These are phyloP conservation scores for Temnothorax unifasciatus DNA, from an alignment of 2,888 invertebrate species.

Conservation along the genomic window DNA sequence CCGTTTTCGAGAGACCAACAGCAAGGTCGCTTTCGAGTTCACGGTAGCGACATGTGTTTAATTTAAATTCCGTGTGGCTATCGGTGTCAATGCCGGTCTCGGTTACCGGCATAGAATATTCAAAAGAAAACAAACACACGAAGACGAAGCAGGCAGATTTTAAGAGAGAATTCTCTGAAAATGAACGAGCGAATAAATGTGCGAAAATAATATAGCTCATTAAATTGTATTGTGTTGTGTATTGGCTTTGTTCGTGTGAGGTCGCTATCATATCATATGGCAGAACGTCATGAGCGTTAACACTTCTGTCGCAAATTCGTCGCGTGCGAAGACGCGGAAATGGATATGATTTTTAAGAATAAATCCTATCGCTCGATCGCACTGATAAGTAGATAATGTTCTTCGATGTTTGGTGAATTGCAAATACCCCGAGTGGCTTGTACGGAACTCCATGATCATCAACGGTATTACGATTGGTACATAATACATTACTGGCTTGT, in stretches of 20 bases:
- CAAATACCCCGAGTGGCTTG: background rate
- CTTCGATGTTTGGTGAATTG: background rate
- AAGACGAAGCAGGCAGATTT: background rate
- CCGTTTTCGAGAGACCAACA: background rate
- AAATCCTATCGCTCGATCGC: background rate
- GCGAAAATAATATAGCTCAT: background rate
- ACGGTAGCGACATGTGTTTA: background rate
- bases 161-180: background rate
- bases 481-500: background rate
- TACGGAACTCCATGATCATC: background rate
- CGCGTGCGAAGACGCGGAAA: background rate
- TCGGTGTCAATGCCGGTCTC: background rate
- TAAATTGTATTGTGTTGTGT: constrained; percentile 6
- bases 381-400: background rate
- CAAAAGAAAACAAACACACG: background rate
- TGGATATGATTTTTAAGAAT: background rate
- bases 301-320: background rate
- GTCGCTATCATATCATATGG: background rate
- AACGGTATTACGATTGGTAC: background rate
- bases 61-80: constrained; percentile 1
- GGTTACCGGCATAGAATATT: background rate
- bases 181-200: constrained; percentile 7
- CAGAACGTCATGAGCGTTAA: background rate
- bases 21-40: background rate
- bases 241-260: background rate